Evolutionary conservation across 30 jellyfish, hydroid and myxozoan species (phyloP), one percentile per base, ranked within the genome.

Genomic region (Rhopilema esculentum): DNA sequence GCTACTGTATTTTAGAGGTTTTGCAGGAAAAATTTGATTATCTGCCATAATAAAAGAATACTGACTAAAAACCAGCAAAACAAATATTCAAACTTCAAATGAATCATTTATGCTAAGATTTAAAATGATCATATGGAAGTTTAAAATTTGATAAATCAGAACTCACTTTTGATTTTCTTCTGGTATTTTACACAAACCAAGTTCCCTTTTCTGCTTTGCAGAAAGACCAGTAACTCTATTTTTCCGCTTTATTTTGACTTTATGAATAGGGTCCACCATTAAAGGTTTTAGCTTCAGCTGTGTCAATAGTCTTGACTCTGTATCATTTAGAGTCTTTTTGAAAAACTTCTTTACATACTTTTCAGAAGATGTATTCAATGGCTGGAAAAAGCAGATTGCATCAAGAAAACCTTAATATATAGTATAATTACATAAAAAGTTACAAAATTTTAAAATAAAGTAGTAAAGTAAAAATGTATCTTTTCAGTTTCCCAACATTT

Each of bases 221-320:
- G 96, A 70, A 7, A 88, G 62, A 23, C 89, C 90, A 27, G 68
- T 30, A 21, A 83, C 53, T 82, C 73, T 80, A 16, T 75, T 70
- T 30, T 72, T 70, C 57, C 72, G 49, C 49, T 63, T 84, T 0
- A 81, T 90, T 69, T 76, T 87, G 30, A 49, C 22, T 27, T 84
- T 78, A 30, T 62, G 87, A 17, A 50, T 69, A 20, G 86, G 69
- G 69, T 93, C 98, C 50, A 93, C 83, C 93, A 93, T 66, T 87
- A 93, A 62, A 12, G 97, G 88, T 85, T 88, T 93, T 27, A 48
- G 65, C 68, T 73, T 88, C 84, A 93, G 49, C 26, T 51, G 30
- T 0, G n/a, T 9, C 33, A 83, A 69, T 21, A 24, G 80, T 66
- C 40, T 19, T 24, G 73, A 88, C 50, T 51, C 65, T 18, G 77